Percentiles rank a stretch among this genome's conserved stretches.
These are phyloP conservation scores for Grammomys surdaster DNA, from an alignment of 2,113 vertebrate genomes.

Conservation along the genomic window DNA sequence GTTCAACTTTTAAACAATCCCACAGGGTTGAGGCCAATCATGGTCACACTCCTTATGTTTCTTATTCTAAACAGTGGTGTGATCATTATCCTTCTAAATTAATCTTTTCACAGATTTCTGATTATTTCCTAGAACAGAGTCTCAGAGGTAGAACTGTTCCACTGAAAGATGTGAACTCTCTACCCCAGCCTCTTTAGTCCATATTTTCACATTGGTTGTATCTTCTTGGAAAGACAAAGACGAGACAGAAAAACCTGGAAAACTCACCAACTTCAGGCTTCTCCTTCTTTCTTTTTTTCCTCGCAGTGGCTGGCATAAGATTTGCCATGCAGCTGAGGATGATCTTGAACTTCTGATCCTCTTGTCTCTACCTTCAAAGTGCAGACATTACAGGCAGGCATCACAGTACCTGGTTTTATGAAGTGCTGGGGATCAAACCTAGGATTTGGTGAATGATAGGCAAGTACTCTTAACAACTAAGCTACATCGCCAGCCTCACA, in stretches of 20 bases:
- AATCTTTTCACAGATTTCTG: slow-evolving; percentile 33
- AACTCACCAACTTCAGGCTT: background rate
- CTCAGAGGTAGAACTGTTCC: slow-evolving; percentile 3
- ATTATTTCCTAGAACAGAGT: slow-evolving; percentile 48
- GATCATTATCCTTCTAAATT: slow-evolving; percentile 6
- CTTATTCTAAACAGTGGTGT: slow-evolving; percentile 37
- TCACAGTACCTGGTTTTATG: background rate
- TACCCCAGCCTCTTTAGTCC: background rate
- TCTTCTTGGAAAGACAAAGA: slow-evolving; percentile 34
- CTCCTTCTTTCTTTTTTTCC: background rate
- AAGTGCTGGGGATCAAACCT: background rate
- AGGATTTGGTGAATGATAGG: background rate
- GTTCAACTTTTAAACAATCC: background rate
- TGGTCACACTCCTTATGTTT: slow-evolving; percentile 32
- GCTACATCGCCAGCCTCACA: background rate
- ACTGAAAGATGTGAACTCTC: background rate
- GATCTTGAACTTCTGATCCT: background rate
- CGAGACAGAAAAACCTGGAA: background rate
- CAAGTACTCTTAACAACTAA: background rate
- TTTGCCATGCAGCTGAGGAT: background rate
- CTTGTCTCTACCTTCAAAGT: background rate
- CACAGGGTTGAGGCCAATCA: background rate
- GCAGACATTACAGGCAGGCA: background rate
- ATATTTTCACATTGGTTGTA: background rate
- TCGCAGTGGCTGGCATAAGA: no score